Conservation (phyloP, 2,797 vertebrate species). For the Melanotaenia parkinsoni region DNA sequence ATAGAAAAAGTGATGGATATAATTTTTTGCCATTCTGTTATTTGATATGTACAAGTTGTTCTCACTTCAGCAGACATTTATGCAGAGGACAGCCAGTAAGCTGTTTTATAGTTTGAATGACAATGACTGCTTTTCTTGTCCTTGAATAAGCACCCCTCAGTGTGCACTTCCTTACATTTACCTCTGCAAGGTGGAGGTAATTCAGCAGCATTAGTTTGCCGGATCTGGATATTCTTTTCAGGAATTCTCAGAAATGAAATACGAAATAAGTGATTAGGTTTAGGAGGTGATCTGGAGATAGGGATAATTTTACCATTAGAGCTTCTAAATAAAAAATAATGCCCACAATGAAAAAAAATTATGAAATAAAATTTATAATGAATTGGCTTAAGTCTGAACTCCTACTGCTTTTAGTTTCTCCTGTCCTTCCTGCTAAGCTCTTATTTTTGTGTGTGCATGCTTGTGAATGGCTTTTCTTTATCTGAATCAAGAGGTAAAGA, state of each 20-base stretch:
- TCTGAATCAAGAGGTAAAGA: not conserved
- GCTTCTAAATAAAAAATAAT: too few relatives aligned
- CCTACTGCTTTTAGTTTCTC: not conserved
- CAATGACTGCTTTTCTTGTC: slow-evolving; percentile 13
- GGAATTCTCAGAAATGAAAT: too few relatives aligned
- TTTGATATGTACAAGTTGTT: not conserved
- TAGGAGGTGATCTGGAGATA: too few relatives aligned
- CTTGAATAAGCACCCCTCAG: slow-evolving; percentile 6
- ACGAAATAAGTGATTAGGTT: too few relatives aligned
- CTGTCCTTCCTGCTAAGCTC: not conserved
- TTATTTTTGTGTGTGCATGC: not conserved
- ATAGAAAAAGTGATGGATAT: not conserved
- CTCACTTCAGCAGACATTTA: slow-evolving; percentile 3
- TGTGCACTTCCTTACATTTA: not conserved
- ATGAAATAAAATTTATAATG: too few relatives aligned
- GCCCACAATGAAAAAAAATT: too few relatives aligned
- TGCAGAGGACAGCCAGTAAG: not conserved
- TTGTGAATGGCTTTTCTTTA: not conserved
- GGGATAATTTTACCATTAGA: too few relatives aligned
- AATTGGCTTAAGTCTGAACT: too few relatives aligned
- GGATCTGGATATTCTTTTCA: too few relatives aligned
- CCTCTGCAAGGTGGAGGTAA: too few relatives aligned
- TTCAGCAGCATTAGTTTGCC: too few relatives aligned
- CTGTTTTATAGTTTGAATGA: slow-evolving; percentile 4
- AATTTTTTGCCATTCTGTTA: not conserved